phyloP scores from a whole-genome alignment of 2,113 vertebrate species.

The Recurvirostra avosetta region DNA sequence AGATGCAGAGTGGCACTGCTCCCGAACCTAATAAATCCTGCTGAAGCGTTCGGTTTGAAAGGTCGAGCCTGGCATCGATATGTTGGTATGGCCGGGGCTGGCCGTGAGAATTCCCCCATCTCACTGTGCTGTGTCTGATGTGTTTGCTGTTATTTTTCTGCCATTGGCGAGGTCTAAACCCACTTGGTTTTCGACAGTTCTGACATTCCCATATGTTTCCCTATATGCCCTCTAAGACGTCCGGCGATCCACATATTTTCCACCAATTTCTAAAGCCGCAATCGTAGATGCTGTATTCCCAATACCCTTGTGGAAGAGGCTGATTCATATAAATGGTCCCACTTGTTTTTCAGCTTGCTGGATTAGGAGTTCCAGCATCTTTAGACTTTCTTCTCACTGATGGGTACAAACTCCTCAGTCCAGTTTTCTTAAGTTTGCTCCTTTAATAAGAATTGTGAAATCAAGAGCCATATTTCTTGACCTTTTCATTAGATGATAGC shows the following conservation, averaged over 20 bases:
- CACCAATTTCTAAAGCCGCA: neutral
- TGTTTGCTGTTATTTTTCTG: neutral
- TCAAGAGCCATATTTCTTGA: neutral
- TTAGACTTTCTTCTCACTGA: neutral
- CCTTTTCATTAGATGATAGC: neutral
- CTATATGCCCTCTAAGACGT: no score
- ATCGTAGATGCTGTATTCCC: neutral
- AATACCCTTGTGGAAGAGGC: neutral
- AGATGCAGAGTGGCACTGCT: neutral
- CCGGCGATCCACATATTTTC: neutral
- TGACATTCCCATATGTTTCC: neutral
- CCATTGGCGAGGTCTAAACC: neutral
- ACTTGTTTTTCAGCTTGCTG: neutral
- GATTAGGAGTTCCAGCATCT: neutral
- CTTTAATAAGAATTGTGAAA: neutral
- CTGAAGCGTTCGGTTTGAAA: fast-evolving
- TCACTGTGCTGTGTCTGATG: neutral
- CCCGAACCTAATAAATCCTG: neutral
- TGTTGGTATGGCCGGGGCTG: neutral
- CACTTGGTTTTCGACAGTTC: neutral
- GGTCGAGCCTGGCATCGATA: neutral
- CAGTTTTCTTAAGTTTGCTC: neutral
- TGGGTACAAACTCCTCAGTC: neutral
- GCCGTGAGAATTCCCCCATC: neutral
- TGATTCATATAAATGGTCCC: no score